Evolutionary conservation across 2,888 invertebrate species (phyloP).

Genomic region (Macrophya annulata): DNA sequence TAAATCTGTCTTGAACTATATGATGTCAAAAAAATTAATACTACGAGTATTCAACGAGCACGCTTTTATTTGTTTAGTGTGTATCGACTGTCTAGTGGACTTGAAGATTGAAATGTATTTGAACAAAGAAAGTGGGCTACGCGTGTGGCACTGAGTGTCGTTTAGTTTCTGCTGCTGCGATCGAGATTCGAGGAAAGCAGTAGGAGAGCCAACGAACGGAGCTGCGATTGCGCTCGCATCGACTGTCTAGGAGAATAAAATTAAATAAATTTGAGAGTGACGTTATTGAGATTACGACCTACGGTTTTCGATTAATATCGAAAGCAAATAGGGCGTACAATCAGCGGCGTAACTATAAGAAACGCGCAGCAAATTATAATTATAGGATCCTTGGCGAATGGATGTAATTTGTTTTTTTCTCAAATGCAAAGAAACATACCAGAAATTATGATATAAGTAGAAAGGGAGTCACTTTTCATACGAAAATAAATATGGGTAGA

Average conservation of each 20-base stretch:
- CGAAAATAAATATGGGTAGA: background rate
- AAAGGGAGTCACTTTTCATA: background rate
- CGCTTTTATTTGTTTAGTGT: slow-evolving; percentile 26
- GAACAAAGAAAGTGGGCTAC: slow-evolving; percentile 31
- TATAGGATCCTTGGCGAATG: background rate
- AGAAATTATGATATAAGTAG: background rate
- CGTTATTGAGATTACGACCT: background rate
- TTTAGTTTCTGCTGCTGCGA: slow-evolving; percentile 42
- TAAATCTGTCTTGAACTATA: slow-evolving; percentile 6
- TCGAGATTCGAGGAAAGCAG: slow-evolving; percentile 43
- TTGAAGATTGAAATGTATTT: slow-evolving; percentile 41
- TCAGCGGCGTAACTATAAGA: background rate
- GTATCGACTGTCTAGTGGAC: slow-evolving; percentile 23
- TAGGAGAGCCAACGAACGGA: slow-evolving; percentile 9
- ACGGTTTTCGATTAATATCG: slow-evolving; percentile 3
- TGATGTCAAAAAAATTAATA: background rate
- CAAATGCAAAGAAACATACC: background rate
- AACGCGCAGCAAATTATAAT: background rate
- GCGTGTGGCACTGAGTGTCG: slow-evolving; percentile 38
- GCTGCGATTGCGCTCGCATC: slow-evolving; percentile 26
- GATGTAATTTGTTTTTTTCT: background rate
- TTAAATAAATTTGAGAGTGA: slow-evolving; percentile 27
- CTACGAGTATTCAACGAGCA: background rate
- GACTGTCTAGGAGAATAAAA: background rate
- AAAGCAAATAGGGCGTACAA: slow-evolving; percentile 1